Evolutionary conservation across 2,888 invertebrate genomes (phyloP).

Genomic region (Tenthredo scrophulariae): DNA sequence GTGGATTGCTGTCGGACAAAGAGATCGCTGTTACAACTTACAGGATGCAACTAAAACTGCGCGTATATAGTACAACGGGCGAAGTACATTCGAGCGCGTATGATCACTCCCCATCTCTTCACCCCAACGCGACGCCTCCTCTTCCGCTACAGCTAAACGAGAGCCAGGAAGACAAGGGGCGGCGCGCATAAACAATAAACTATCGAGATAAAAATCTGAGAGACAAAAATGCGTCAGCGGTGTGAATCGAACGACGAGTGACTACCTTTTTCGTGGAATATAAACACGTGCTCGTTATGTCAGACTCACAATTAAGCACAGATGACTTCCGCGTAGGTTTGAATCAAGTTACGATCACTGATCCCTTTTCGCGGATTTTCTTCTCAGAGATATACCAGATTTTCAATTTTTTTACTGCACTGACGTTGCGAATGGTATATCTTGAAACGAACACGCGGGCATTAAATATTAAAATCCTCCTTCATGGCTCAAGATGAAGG

Average conservation of each 20-base stretch:
- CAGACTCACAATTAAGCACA: neutral
- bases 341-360: neutral
- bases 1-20: constrained; percentile 20
- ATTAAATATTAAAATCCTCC: neutral
- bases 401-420: neutral
- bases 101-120: constrained; percentile 23
- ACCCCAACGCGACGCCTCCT: constrained; percentile 26
- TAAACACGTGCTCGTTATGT: constrained; percentile 13
- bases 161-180: constrained; percentile 18
- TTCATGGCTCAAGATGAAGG: neutral
- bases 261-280: neutral
- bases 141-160: constrained; percentile 33
- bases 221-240: neutral
- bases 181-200: constrained; percentile 37
- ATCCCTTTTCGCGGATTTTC: neutral
- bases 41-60: constrained; percentile 32
- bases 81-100: neutral
- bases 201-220: constrained; percentile 33
- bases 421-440: neutral
- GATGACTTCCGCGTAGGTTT: neutral
- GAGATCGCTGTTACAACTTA: constrained; percentile 21
- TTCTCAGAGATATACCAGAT: neutral
- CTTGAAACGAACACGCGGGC: neutral
- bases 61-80: neutral
- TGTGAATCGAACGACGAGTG: neutral